A percentile compares a stretch with the other conserved stretches of the same genome.
Evolutionary conservation across 2,113 vertebrate species (phyloP).

Genomic region (Equus przewalskii): DNA sequence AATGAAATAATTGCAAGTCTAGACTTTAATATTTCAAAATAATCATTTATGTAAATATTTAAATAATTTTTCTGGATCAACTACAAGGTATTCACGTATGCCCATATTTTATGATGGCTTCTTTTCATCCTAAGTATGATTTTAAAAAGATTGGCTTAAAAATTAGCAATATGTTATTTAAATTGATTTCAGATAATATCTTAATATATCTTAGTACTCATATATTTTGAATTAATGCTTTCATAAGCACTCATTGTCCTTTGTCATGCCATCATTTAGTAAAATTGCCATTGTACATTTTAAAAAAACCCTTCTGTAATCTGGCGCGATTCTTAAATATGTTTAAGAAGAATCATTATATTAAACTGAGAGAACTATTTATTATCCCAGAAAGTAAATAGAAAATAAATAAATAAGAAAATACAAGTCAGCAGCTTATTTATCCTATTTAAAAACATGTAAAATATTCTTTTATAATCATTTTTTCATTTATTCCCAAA

Average conservation of each 20-base stretch:
- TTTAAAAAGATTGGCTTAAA: not conserved
- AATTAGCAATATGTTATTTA: not conserved
- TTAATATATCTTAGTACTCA: not conserved
- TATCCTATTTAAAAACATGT: not conserved
- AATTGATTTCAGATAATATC: not conserved
- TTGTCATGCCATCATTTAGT: not conserved
- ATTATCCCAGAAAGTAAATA: not conserved
- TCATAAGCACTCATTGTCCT: not conserved
- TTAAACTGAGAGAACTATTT: not conserved
- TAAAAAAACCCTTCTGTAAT: not conserved
- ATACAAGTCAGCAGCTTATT: not conserved
- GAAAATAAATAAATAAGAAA: not conserved
- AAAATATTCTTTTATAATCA: not conserved
- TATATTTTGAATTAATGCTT: constrained; percentile 20
- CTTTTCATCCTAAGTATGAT: not conserved
- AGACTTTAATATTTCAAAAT: not conserved
- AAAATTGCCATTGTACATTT: not conserved
- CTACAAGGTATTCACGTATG: not conserved
- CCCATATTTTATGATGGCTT: not conserved
- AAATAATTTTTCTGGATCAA: not conserved
- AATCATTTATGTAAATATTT: not conserved
- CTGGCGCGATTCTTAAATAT: constrained; percentile 7
- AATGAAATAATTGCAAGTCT: not conserved
- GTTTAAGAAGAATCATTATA: not conserved
- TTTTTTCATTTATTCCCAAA: not conserved